Conservation (phyloP, 2,797 vertebrate species). For the Australoheros facetus region DNA sequence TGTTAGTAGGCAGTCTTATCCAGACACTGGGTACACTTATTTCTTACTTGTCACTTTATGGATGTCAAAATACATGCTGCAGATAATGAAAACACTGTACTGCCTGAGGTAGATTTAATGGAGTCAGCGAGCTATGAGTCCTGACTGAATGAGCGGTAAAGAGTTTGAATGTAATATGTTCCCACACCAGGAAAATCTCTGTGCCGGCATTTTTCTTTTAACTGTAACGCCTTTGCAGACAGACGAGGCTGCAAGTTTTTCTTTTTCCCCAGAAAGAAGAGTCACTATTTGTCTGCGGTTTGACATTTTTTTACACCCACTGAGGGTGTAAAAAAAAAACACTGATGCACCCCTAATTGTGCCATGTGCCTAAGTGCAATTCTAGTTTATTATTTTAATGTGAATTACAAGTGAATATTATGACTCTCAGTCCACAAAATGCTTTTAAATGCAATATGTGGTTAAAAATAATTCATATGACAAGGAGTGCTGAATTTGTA, state of each 20-base stretch:
- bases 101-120: conserved; percentile 3
- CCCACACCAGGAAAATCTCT: conserved; percentile 16
- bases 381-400: too few species aligned
- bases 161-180: conserved; percentile 23
- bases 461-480: not conserved
- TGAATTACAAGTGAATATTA: not conserved
- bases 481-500: not conserved
- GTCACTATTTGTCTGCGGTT: not conserved
- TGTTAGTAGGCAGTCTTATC: not conserved
- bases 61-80: not conserved
- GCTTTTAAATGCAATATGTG: not conserved
- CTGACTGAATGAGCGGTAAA: conserved; percentile 18
- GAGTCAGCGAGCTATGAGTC: conserved; percentile 10
- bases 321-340: not conserved
- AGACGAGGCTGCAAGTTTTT: not conserved
- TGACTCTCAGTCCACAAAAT: not conserved
- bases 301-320: not conserved
- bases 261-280: not conserved
- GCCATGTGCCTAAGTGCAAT: not conserved
- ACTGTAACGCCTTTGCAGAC: not conserved
- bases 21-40: not conserved
- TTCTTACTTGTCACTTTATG: conserved; percentile 1
- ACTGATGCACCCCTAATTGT: not conserved
- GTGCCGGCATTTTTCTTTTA: not conserved
- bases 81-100: conserved; percentile 1